Evolutionary conservation across 2,888 invertebrate species (phyloP).

Genomic region (Odontomyia ornata): DNA sequence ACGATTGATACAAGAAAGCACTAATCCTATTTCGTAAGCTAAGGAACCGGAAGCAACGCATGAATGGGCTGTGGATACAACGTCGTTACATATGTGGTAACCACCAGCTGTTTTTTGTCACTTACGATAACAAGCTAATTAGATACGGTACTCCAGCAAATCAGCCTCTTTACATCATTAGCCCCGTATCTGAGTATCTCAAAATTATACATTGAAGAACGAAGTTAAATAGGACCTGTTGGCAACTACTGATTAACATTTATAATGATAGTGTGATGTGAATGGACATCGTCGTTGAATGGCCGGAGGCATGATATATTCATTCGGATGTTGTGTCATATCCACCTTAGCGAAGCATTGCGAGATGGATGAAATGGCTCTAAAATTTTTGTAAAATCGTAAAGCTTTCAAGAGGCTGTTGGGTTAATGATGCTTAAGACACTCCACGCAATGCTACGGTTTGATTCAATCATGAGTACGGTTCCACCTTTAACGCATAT

Average conservation of each 20-base stretch:
- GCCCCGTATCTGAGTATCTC: no score
- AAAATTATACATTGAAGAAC: not conserved
- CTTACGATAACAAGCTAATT: not conserved
- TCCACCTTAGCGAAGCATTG: not conserved
- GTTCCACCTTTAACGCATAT: not conserved
- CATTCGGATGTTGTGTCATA: constrained; percentile 12
- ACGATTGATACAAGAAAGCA: not conserved
- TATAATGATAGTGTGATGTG: not conserved
- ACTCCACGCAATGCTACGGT: not conserved
- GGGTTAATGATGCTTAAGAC: not conserved
- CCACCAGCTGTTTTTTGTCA: not conserved
- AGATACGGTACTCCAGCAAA: not conserved
- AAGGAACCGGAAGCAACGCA: not conserved
- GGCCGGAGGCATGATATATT: not conserved
- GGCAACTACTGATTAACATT: constrained; percentile 28
- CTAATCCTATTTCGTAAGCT: not conserved
- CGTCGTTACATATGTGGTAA: not conserved
- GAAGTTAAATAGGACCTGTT: not conserved
- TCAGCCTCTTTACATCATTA: no score
- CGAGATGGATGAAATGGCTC: not conserved
- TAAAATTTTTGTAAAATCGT: not conserved
- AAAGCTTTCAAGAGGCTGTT: not conserved
- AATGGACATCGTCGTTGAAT: not conserved
- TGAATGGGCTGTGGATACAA: not conserved
- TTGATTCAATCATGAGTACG: no score